Conservation (phyloP, 92 coral and sea anemone species). For the Paramuricea clavata region DNA sequence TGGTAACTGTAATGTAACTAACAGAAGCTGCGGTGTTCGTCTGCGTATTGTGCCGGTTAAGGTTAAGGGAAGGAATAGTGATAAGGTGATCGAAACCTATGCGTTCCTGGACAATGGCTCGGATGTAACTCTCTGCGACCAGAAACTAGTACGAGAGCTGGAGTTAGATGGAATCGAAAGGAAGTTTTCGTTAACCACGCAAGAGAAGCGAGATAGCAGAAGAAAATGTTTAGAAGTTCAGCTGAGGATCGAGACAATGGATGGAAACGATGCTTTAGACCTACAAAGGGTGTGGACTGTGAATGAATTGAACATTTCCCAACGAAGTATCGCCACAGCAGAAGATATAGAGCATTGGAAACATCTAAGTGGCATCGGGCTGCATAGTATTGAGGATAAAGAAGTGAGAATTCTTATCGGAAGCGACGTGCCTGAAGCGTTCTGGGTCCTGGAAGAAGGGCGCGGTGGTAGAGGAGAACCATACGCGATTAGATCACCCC, state of each 20-base stretch:
- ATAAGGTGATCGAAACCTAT: slow-evolving; percentile 43
- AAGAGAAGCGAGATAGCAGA: slow-evolving; percentile 48
- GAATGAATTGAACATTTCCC: slow-evolving; percentile 14
- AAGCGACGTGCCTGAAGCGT: slow-evolving; percentile 51
- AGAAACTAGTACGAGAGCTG: slow-evolving; percentile 40
- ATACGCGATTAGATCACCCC: slow-evolving; percentile 47
- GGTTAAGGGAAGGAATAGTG: slow-evolving; percentile 22
- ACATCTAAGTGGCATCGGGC: slow-evolving; percentile 43
- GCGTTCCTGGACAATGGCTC: slow-evolving; percentile 69
- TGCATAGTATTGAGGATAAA: slow-evolving; percentile 29
- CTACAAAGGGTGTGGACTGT: slow-evolving; percentile 59
- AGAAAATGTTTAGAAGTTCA: slow-evolving; percentile 17
- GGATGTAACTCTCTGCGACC: slow-evolving; percentile 55
- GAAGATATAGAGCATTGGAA: slow-evolving; percentile 49
- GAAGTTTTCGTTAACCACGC: slow-evolving; percentile 56
- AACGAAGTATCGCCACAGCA: slow-evolving; percentile 42
- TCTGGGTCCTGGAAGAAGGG: slow-evolving; percentile 66
- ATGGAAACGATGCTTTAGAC: slow-evolving; percentile 47
- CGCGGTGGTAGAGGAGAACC: slow-evolving; percentile 55
- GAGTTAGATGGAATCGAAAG: slow-evolving; percentile 43
- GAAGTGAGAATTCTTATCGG: slow-evolving; percentile 48
- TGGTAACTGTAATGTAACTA: neutral
- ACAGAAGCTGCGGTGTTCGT: slow-evolving; percentile 29
- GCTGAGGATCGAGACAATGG: slow-evolving; percentile 42
- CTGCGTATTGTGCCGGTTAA: slow-evolving; percentile 58